phyloP scores from a whole-genome alignment of 1,140 invertebrate species.

The Brachionus koreanus region DNA sequence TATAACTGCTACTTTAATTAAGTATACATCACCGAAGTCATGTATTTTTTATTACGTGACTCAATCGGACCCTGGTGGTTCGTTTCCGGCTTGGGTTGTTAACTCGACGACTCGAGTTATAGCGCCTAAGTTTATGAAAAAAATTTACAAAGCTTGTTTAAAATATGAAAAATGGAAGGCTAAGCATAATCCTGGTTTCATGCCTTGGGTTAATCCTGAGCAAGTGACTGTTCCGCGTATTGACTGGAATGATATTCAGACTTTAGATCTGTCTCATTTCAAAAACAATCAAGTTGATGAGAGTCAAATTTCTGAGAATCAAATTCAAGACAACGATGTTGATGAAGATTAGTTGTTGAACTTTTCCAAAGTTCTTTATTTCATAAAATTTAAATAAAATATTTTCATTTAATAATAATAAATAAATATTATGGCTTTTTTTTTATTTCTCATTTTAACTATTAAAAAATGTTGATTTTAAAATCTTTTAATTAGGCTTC shows the following conservation, averaged over 20 bases:
- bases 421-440: too few species aligned
- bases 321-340: slow-evolving; percentile 2
- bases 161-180: slow-evolving; percentile 75
- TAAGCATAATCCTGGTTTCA: slow-evolving; percentile 69
- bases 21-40: slow-evolving; percentile 60
- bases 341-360: not conserved
- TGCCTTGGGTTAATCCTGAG: slow-evolving; percentile 81
- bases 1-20: slow-evolving; percentile 67
- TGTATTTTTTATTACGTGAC: slow-evolving; percentile 78
- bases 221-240: slow-evolving; percentile 69
- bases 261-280: slow-evolving; percentile 4
- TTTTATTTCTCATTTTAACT: too few species aligned
- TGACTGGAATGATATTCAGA: slow-evolving; percentile 46
- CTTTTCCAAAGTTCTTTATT: not conserved
- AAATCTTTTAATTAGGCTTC: too few species aligned
- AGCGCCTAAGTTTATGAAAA: slow-evolving; percentile 67
- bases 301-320: slow-evolving; percentile 32
- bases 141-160: slow-evolving; percentile 71
- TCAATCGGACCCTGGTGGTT: slow-evolving; percentile 80
- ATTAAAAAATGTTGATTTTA: too few species aligned
- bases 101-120: slow-evolving; percentile 81
- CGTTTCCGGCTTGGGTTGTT: slow-evolving; percentile 79
- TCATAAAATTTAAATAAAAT: not conserved
- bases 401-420: not conserved
- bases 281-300: slow-evolving; percentile 28